These are phyloP conservation scores for Spinus olivaceus DNA, from an alignment of 2,797 vertebrate genomes.

Conservation along the genomic window DNA sequence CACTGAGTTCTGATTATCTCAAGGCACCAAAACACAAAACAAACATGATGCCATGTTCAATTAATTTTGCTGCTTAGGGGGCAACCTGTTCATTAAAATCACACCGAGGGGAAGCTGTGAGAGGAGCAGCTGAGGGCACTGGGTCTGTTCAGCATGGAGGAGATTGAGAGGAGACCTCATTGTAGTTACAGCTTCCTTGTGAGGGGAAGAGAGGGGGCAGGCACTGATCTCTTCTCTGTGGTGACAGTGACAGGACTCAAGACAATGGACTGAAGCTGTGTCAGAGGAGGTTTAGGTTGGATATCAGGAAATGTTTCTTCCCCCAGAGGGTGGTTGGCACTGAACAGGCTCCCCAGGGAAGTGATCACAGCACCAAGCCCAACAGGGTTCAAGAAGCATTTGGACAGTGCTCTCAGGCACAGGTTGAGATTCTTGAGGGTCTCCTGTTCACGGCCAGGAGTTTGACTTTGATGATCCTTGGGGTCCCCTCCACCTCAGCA, in stretches of 20 bases:
- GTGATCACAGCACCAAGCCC: not conserved
- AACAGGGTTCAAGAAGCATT: not conserved
- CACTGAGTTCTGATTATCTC: not conserved
- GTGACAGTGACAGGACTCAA: fast-evolving
- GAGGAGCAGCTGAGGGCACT: fast-evolving
- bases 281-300: not conserved
- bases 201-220: not conserved
- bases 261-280: not conserved
- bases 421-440: not conserved
- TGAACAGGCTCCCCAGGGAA: not conserved
- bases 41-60: not conserved
- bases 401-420: not conserved
- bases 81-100: not conserved
- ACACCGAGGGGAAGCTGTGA: fast-evolving
- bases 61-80: not conserved
- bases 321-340: fast-evolving
- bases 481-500: not conserved
- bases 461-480: not conserved
- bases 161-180: not conserved
- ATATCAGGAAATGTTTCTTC: fast-evolving
- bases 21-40: not conserved
- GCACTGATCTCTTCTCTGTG: not conserved
- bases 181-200: fast-evolving
- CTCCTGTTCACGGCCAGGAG: not conserved
- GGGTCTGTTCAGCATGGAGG: not conserved